phyloP scores from a whole-genome alignment of 2,797 vertebrate species.

The Microtus obscurus region DNA sequence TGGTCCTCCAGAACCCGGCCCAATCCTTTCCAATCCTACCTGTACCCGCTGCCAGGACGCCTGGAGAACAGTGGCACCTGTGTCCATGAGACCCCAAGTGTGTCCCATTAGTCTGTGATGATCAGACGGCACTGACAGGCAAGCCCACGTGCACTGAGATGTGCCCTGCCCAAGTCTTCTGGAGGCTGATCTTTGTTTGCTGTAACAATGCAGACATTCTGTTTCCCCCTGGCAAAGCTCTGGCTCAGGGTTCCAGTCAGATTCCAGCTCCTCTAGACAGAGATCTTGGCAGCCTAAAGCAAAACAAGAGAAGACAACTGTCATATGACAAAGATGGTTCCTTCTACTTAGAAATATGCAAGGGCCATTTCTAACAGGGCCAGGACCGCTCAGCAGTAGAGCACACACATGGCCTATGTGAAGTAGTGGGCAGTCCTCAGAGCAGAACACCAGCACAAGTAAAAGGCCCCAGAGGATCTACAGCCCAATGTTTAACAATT shows the following conservation, averaged over 20 bases:
- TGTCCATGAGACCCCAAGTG: slow-evolving; percentile 51
- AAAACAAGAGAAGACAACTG: slow-evolving; percentile 59
- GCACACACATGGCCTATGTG: not conserved
- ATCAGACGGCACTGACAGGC: slow-evolving; percentile 52
- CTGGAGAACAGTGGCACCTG: slow-evolving; percentile 51
- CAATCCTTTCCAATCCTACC: slow-evolving; percentile 74
- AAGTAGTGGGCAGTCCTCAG: not conserved
- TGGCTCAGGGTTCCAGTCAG: slow-evolving; percentile 53
- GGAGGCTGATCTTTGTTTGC: slow-evolving; percentile 53
- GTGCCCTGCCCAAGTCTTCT: slow-evolving; percentile 54
- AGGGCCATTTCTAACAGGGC: not conserved
- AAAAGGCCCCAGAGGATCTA: not conserved
- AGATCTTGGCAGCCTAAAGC: slow-evolving; percentile 50
- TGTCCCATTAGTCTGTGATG: slow-evolving; percentile 52
- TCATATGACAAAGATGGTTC: not conserved
- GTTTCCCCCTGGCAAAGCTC: slow-evolving; percentile 31
- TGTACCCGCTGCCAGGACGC: slow-evolving; percentile 40
- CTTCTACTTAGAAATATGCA: slow-evolving; percentile 23
- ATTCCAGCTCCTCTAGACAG: slow-evolving; percentile 5
- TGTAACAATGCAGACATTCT: slow-evolving; percentile 76
- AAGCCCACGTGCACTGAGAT: slow-evolving; percentile 53
- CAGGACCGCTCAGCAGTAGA: not conserved
- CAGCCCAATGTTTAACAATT: slow-evolving; percentile 48
- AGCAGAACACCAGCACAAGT: not conserved
- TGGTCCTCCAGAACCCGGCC: not conserved